These are phyloP conservation scores for Lateolabrax maculatus DNA, from an alignment of 2,797 vertebrate genomes.

Conservation along the genomic window DNA sequence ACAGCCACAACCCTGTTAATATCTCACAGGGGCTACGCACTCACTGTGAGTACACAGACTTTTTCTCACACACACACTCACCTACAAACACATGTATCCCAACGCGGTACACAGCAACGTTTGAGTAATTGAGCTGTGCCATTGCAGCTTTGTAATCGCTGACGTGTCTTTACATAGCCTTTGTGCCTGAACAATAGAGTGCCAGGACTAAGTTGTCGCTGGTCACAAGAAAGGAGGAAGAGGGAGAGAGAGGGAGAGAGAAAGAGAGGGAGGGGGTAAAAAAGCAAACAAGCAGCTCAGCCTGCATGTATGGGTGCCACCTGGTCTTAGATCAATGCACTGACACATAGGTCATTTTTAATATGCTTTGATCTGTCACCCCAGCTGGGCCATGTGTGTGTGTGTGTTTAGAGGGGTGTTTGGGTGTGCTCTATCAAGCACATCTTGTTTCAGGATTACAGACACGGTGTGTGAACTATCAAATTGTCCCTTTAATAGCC, in stretches of 20 bases:
- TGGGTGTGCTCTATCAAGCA: slow-evolving; percentile 67
- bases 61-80: slow-evolving; percentile 39
- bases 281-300: slow-evolving; percentile 61
- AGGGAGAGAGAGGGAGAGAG: slow-evolving; percentile 28
- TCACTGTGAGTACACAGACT: slow-evolving; percentile 44
- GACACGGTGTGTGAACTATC: slow-evolving; percentile 79
- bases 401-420: slow-evolving; percentile 28
- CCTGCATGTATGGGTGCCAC: slow-evolving; percentile 75
- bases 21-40: slow-evolving; percentile 73
- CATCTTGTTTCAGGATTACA: slow-evolving; percentile 77
- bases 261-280: slow-evolving; percentile 15
- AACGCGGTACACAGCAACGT: slow-evolving; percentile 58
- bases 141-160: slow-evolving; percentile 82
- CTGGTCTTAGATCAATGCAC: slow-evolving; percentile 82
- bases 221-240: slow-evolving; percentile 67
- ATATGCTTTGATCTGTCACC: slow-evolving; percentile 83
- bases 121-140: slow-evolving; percentile 82
- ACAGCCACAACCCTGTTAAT: slow-evolving; percentile 79
- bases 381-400: slow-evolving; percentile 57
- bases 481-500: slow-evolving; percentile 84
- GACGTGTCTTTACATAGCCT: slow-evolving; percentile 81
- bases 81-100: slow-evolving; percentile 69
- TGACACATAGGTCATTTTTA: slow-evolving; percentile 83
- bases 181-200: slow-evolving; percentile 79
- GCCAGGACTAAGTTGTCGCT: slow-evolving; percentile 74